These are phyloP conservation scores for Canis aureus DNA, from an alignment of 2,113 vertebrate genomes.

Conservation along the genomic window DNA sequence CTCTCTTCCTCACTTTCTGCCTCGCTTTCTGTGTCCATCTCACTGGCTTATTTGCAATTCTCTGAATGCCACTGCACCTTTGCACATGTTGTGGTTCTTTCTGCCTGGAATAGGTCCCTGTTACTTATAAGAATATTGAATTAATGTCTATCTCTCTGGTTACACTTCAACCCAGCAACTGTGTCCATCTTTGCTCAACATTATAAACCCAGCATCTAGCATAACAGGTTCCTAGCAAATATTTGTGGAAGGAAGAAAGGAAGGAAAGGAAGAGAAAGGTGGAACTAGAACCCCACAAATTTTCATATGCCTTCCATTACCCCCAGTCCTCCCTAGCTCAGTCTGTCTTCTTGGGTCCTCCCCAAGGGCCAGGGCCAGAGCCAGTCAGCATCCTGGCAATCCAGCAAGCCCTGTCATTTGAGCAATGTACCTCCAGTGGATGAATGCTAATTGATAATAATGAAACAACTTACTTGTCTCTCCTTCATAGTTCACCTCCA, in stretches of 20 bases:
- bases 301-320: not conserved
- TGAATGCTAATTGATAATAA: too few species aligned
- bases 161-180: not conserved
- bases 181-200: not conserved
- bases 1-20: not conserved
- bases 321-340: not conserved
- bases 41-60: not conserved
- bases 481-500: not conserved
- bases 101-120: not conserved
- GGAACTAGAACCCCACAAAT: not conserved
- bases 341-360: not conserved
- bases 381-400: not conserved
- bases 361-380: not conserved
- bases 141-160: not conserved
- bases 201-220: not conserved
- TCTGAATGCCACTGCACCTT: not conserved
- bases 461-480: not conserved
- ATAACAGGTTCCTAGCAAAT: not conserved
- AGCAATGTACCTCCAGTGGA: not conserved
- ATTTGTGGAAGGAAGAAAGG: not conserved
- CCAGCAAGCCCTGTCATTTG: not conserved
- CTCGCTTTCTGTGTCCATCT: not conserved
- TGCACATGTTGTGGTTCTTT: not conserved
- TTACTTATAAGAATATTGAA: not conserved
- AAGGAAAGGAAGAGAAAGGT: too few species aligned